phyloP scores from a whole-genome alignment of 2,888 invertebrate genomes.

The Blera fallax region DNA sequence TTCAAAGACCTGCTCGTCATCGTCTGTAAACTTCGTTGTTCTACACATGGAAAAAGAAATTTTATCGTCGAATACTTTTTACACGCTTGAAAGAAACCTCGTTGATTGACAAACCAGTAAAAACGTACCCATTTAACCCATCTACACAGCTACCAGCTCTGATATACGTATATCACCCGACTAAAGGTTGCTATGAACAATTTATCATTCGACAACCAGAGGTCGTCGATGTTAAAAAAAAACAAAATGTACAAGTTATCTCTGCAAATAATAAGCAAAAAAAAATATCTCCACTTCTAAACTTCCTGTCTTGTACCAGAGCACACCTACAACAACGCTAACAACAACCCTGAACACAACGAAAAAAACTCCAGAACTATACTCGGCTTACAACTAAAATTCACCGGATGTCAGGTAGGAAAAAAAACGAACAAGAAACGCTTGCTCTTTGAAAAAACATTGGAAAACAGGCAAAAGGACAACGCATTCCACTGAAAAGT shows the following conservation, averaged over 20 bases:
- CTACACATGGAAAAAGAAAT: background rate
- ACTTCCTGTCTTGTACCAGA: background rate
- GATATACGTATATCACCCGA: background rate
- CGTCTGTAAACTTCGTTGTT: background rate
- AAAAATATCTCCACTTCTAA: conserved; percentile 2
- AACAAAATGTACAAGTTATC: background rate
- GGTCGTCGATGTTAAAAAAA: background rate
- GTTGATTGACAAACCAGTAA: background rate
- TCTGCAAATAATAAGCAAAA: background rate
- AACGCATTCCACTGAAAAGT: conserved; percentile 49
- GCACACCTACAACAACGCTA: background rate
- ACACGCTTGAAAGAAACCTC: background rate
- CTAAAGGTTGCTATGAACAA: conserved; percentile 28
- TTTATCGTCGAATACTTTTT: background rate
- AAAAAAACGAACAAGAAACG: background rate
- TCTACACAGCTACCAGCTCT: background rate
- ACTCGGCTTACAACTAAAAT: conserved; percentile 23
- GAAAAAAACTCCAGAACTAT: background rate
- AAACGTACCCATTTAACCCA: background rate
- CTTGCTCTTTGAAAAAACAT: background rate
- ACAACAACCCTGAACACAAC: background rate
- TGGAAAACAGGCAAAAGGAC: conserved; percentile 12
- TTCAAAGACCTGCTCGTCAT: background rate
- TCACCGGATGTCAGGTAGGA: conserved; percentile 25
- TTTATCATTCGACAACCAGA: conserved; percentile 19